These are phyloP conservation scores for Todus mexicanus DNA, from an alignment of 2,797 vertebrate genomes.

Conservation along the genomic window DNA sequence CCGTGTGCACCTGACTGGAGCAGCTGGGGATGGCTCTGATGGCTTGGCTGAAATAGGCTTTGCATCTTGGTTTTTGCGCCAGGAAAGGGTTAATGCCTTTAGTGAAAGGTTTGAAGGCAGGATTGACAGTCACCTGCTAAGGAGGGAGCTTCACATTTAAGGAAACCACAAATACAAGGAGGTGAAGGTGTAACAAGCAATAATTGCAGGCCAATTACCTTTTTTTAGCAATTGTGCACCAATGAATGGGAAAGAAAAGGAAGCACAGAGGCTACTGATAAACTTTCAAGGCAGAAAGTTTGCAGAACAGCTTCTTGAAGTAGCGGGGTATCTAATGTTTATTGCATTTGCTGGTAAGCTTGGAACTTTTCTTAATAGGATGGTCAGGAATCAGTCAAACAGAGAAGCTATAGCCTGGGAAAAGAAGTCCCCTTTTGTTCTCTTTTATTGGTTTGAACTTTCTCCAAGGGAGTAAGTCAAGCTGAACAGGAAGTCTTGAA, in stretches of 20 bases:
- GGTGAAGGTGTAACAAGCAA: not conserved
- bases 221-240: not conserved
- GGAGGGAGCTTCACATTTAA: not conserved
- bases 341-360: not conserved
- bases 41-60: not conserved
- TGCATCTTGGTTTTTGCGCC: not conserved
- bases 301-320: not conserved
- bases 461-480: slow-evolving; percentile 49
- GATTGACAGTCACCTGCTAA: not conserved
- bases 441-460: slow-evolving; percentile 43
- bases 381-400: slow-evolving; percentile 31
- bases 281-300: not conserved
- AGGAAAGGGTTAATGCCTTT: not conserved
- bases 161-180: not conserved
- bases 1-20: not conserved
- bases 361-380: not conserved
- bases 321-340: not conserved
- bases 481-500: slow-evolving; percentile 56
- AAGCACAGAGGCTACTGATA: not conserved
- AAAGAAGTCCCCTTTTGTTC: slow-evolving; percentile 17
- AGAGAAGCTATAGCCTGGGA: slow-evolving; percentile 18
- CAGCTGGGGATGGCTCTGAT: accelerated
- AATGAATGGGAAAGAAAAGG: not conserved
- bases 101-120: not conserved
- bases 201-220: not conserved